Evolutionary conservation across 2,797 vertebrate genomes (phyloP).

Genomic region (Galagoides demidoff): DNA sequence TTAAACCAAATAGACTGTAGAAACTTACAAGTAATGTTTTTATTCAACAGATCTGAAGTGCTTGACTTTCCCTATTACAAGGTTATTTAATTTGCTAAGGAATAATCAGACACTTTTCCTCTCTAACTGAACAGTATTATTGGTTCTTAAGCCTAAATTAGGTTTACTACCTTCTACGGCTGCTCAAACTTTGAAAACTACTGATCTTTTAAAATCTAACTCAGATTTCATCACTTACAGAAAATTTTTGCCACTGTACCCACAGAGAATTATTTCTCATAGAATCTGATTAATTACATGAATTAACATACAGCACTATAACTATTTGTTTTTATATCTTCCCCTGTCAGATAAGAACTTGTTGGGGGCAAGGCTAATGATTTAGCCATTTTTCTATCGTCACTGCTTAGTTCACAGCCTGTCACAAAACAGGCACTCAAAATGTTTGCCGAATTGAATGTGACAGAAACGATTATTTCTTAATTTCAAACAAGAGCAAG

Average conservation of each 20-base stretch:
- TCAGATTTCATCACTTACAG: not conserved
- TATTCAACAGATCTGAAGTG: not conserved
- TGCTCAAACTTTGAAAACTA: not conserved
- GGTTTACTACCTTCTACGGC: not conserved
- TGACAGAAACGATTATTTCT: conserved; percentile 37
- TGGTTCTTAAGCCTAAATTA: not conserved
- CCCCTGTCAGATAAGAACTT: not conserved
- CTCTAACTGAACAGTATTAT: not conserved
- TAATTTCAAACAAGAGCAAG: conserved; percentile 31
- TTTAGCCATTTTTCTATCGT: not conserved
- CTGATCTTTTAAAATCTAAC: not conserved
- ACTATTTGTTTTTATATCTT: not conserved
- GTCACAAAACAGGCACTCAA: not conserved
- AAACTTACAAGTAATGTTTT: not conserved
- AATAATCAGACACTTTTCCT: not conserved
- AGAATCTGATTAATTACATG: not conserved
- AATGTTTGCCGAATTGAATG: not conserved
- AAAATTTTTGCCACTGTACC: not conserved
- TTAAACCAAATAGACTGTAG: not conserved
- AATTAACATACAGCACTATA: no score
- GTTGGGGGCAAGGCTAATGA: not conserved
- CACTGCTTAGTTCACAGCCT: not conserved
- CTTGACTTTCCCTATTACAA: not conserved
- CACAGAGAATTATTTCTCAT: not conserved
- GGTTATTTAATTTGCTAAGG: not conserved